Base-by-base conservation (phyloP, 2,888 invertebrate genomes). In the Congeria kusceri region DNA sequence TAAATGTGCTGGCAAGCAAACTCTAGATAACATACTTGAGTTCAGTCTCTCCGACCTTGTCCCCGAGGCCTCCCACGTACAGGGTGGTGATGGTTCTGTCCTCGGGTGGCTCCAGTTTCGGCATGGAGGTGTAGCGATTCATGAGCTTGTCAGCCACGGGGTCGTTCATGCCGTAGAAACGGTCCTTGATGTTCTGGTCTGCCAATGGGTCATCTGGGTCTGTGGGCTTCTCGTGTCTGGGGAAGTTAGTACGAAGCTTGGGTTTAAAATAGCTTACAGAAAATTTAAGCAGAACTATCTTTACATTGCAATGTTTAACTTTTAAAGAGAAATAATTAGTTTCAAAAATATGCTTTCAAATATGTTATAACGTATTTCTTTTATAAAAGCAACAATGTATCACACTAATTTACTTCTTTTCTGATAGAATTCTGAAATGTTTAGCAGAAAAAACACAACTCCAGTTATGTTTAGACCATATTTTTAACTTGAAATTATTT, bases 181-280 rank as follows among this genome's bases (percentile, higher is more conserved):
- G 83, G 84, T 94, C 94, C 92, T 97, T 97, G 84, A 98, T 98
- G 92, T 98, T 99, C 93, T 98, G 98, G 94, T 98, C 98, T 44
- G 98, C 97, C 56, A 98, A 94, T 0, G 98, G 98, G 94, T 98
- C 98, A 94, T 98, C 98, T 23, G 98, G 98, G 94, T 99, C 98
- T 1, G 98, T 98, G 0, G 98, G 98, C 92, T 98, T 98, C 92
- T 99, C 98, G 90, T 98, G 98, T 49, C 98, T 94, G 84, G 4
- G 32, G 32, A 5, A 87, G 85, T 20, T 13, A 62, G 32, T 27
- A 9, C 1, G 18, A 59, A 25, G n/a, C 18, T 59, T 59, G 20
- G n/a, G n/a, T 59, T 59, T 13, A 59, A 59, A 3, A 32, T 32
- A 32, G 11, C 11, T 32, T 32, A 32, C 4, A 32, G 32, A 32